Base-by-base conservation (phyloP, 2,888 invertebrate species). In the Rhopalosiphum nymphaeae region DNA sequence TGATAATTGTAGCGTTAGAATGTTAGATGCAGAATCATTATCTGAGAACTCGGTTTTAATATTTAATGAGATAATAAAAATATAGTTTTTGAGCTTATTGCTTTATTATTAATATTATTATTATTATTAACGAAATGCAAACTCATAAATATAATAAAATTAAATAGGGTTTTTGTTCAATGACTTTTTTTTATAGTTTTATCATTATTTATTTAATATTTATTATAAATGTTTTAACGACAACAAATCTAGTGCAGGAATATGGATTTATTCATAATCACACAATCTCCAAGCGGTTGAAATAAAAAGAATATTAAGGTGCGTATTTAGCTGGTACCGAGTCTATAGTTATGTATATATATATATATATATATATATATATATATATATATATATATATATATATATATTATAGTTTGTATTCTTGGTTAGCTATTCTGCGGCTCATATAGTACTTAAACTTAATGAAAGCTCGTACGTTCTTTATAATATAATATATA, bases 381-480 rank as follows among this genome's bases (percentile, higher is more conserved):
- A n/a, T n/a, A n/a, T n/a, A n/a, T n/a, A n/a, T n/a, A n/a, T n/a
- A n/a, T n/a, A n/a, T n/a, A n/a, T n/a, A n/a, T n/a, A n/a, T n/a
- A n/a, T n/a, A n/a, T n/a, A n/a, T n/a, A n/a, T n/a, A n/a, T n/a
- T n/a, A n/a, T n/a, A 36, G 78, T 16, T 88, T 78, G 42, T 93
- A 44, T 53, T 53, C 11, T 78, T 78, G 92, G 67, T 67, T 61
- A 53, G 49, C 67, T 78, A 88, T 92, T 92, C 11, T 53, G 53
- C 44, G 88, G 92, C 53, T 36, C 36, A 0, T 3, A 42, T 86
- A 88, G 26, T 49, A 26, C 53, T 88, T 93, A 89, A 89, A 78
- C 56, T 53, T 93, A 78, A 93, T 89, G 92, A 78, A 93, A 78
- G 36, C 11, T 49, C 21, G 29, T 49, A 67, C 25, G 61, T 87